phyloP scores from a whole-genome alignment of 2,113 vertebrate species.

The Scopus umbretta region DNA sequence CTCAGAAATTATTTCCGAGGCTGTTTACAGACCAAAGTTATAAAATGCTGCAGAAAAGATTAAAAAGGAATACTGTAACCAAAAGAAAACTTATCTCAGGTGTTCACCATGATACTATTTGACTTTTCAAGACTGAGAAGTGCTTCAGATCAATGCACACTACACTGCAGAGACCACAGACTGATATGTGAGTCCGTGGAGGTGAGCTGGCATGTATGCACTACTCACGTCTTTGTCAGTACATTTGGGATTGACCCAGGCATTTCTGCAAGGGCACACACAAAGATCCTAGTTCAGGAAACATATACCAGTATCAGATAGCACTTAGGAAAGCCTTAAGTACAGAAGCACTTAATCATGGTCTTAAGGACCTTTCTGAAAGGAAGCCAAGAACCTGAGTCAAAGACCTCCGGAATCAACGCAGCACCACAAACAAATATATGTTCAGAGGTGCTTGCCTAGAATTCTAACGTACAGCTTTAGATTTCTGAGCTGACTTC shows the following conservation, averaged over 20 bases:
- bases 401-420: not conserved
- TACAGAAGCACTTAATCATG: not conserved
- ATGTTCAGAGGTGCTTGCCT: not conserved
- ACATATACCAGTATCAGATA: not conserved
- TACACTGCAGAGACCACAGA: not conserved
- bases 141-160: not conserved
- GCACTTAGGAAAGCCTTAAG: not conserved
- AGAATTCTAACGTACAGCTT: not conserved
- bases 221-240: not conserved
- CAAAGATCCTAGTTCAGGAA: not conserved
- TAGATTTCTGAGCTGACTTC: not conserved
- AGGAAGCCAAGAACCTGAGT: not conserved
- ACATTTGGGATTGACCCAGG: not conserved
- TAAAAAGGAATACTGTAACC: not conserved
- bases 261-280: not conserved
- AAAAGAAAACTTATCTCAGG: not conserved
- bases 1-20: not conserved
- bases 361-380: not conserved
- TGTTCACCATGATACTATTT: not conserved
- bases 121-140: not conserved
- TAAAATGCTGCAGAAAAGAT: not conserved
- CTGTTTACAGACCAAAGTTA: not conserved
- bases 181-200: not conserved
- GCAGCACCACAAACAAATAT: accelerated
- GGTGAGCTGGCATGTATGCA: not conserved